Evolutionary conservation across 2,113 vertebrate species (phyloP).

Genomic region (Cochlearius cochlearius): DNA sequence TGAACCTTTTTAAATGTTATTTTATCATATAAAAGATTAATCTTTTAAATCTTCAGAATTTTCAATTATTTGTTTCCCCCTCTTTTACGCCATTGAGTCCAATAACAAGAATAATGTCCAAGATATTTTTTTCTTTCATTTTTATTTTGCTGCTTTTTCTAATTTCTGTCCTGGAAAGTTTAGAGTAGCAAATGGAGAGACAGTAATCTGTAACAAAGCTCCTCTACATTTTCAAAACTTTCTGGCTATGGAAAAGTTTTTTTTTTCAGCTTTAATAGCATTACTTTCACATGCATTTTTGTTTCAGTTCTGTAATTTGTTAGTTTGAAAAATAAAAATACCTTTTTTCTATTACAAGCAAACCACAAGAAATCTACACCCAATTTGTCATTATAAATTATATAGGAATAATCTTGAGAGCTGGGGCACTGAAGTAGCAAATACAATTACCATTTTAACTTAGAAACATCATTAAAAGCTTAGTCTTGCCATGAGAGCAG

Average conservation of each 20-base stretch:
- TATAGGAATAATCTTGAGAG: neutral
- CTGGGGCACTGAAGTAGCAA: neutral
- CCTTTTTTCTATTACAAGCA: neutral
- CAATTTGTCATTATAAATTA: neutral
- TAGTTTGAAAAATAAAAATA: neutral
- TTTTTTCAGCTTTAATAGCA: neutral
- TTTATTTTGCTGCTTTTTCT: neutral
- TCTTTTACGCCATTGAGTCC: neutral
- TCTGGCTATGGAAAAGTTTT: neutral
- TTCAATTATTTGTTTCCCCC: neutral
- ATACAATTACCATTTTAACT: neutral
- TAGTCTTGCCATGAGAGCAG: neutral
- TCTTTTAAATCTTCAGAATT: neutral
- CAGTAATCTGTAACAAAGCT: neutral
- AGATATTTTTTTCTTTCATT: neutral
- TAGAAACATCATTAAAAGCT: neutral
- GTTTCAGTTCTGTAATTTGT: neutral
- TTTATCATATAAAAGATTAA: neutral
- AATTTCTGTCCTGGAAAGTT: neutral
- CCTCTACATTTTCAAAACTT: neutral
- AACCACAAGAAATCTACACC: neutral
- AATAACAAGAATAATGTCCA: neutral
- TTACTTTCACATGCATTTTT: neutral
- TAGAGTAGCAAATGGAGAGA: neutral
- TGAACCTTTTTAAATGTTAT: neutral